A percentile compares a stretch with the other conserved stretches of the same genome.
These are phyloP conservation scores for Scomber colias DNA, from an alignment of 2,113 vertebrate genomes.

Conservation along the genomic window DNA sequence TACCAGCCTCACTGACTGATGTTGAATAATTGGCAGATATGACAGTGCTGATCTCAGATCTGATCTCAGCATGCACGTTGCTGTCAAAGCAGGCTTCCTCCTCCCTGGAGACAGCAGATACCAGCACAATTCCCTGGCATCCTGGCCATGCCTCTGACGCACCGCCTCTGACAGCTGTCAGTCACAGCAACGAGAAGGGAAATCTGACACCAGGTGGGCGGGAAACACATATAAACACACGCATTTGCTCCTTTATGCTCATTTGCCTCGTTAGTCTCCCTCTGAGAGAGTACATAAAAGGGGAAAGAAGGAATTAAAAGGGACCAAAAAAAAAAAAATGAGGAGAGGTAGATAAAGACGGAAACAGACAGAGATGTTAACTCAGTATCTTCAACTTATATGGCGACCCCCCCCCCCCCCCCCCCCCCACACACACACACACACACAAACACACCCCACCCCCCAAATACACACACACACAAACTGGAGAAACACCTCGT, in stretches of 20 bases:
- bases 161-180: slow-evolving; percentile 61
- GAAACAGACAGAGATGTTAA: not conserved
- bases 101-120: not conserved
- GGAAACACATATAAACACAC: slow-evolving; percentile 1
- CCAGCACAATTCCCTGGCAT: slow-evolving; percentile 5
- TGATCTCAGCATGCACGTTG: not conserved
- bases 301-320: not conserved
- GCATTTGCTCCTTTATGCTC: not conserved
- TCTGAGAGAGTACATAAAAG: not conserved
- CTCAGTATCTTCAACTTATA: slow-evolving; percentile 16
- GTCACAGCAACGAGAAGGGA: slow-evolving; percentile 45
- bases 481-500: slow-evolving; percentile 34
- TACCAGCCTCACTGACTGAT: not conserved
- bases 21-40: not conserved
- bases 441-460: not conserved
- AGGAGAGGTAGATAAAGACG: not conserved
- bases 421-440: not conserved
- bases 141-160: slow-evolving; percentile 5
- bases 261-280: not conserved
- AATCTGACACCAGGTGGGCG: slow-evolving; percentile 35
- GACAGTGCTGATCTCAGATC: slow-evolving; percentile 37
- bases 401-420: slow-evolving; percentile 28
- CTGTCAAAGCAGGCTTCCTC: slow-evolving; percentile 11
- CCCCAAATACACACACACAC: not conserved
- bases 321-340: slow-evolving; percentile 7